phyloP scores from a whole-genome alignment of 1,140 invertebrate species.

The Protaetia brevitarsis region DNA sequence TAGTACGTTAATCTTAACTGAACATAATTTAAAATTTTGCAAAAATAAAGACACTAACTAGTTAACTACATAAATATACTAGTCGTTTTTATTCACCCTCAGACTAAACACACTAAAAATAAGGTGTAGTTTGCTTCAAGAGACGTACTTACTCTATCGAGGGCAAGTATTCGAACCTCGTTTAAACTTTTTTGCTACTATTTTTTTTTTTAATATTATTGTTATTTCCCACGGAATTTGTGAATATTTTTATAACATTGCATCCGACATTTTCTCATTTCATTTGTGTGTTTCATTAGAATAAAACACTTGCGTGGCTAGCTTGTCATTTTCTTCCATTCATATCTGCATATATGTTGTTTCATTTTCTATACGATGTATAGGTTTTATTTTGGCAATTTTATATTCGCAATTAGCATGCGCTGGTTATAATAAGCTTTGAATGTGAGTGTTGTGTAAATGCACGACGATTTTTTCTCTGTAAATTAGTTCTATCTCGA shows the following conservation, averaged over 20 bases:
- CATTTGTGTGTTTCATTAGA: no score
- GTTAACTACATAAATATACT: conserved; percentile 31
- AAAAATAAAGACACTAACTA: conserved; percentile 28
- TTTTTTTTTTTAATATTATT: conserved; percentile 13
- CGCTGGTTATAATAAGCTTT: no score
- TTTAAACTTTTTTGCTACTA: neutral
- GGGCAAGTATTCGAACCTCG: neutral
- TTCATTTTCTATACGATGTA: no score
- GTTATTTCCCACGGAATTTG: neutral
- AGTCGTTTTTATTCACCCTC: conserved; percentile 9
- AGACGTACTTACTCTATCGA: conserved; percentile 15
- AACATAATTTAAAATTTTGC: conserved; percentile 23
- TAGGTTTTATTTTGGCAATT: no score
- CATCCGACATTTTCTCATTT: conserved; percentile 23
- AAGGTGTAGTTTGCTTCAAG: conserved; percentile 48
- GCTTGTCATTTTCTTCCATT: no score
- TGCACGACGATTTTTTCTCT: no score
- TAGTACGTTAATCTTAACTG: no score
- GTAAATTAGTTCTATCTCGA: no score
- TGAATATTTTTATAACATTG: conserved; percentile 23
- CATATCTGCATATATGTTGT: no score
- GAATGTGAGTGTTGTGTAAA: no score
- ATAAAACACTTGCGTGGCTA: no score
- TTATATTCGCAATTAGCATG: no score
- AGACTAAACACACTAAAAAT: conserved; percentile 28